Percentiles rank a stretch among this genome's conserved stretches.
These are phyloP conservation scores for Arothron firmamentum DNA, from an alignment of 2,113 vertebrate species.

Conservation along the genomic window DNA sequence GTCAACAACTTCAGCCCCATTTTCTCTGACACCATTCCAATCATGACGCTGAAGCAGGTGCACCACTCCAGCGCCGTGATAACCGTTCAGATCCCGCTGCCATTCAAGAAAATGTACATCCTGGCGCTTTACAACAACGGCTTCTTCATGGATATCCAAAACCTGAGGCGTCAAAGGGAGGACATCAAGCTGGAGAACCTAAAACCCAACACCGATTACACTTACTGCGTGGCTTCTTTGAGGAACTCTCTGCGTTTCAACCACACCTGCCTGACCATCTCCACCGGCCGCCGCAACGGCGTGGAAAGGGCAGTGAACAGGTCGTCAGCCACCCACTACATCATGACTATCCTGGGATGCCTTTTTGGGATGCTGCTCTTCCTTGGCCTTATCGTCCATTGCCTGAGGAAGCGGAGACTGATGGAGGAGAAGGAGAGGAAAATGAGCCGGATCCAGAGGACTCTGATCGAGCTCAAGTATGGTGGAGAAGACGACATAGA, in stretches of 20 bases:
- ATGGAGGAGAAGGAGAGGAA: conserved; percentile 82
- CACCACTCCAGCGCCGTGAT: conserved; percentile 83
- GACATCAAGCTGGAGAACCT: conserved; percentile 86
- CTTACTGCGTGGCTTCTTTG: conserved; percentile 94
- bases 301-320: conserved; percentile 67
- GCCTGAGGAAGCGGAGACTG: conserved; percentile 83
- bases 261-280: conserved; percentile 92
- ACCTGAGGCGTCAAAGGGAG: conserved; percentile 83
- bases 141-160: conserved; percentile 85
- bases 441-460: conserved; percentile 87
- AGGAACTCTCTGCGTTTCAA: conserved; percentile 89
- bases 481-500: conserved; percentile 86
- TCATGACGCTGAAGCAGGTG: conserved; percentile 83
- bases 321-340: conserved; percentile 94
- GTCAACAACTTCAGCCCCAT: conserved; percentile 78
- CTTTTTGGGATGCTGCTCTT: conserved; percentile 94
- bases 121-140: conserved; percentile 92
- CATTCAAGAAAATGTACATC: conserved; percentile 93
- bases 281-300: conserved; percentile 73
- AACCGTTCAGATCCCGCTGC: conserved; percentile 88
- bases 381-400: conserved; percentile 87
- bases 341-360: conserved; percentile 94
- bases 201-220: conserved; percentile 90
- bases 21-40: conserved; percentile 76
- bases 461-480: conserved; percentile 91